A percentile compares a stretch with the other conserved stretches of the same genome.
phyloP scores from a whole-genome alignment of 2,113 vertebrate species.

The Coreoperca whiteheadi region DNA sequence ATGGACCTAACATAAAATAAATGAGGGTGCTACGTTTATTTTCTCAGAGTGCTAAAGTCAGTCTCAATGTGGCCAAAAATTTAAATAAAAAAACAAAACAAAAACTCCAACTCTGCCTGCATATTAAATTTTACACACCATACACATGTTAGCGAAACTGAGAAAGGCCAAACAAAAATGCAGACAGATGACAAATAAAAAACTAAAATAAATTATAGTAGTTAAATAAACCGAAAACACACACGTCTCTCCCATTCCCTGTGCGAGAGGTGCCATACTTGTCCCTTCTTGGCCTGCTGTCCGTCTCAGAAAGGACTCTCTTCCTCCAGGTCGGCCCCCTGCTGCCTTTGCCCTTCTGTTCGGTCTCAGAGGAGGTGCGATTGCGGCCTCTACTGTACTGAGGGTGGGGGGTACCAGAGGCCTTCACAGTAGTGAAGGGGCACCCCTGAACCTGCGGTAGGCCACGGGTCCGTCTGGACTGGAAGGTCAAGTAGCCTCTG shows the following conservation, averaged over 20 bases:
- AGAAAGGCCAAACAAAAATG: constrained; percentile 46
- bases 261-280: constrained; percentile 76
- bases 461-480: constrained; percentile 51
- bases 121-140: neutral
- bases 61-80: neutral
- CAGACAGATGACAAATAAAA: constrained; percentile 53
- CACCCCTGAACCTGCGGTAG: constrained; percentile 50
- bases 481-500: constrained; percentile 59
- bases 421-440: constrained; percentile 54
- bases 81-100: neutral
- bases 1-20: neutral
- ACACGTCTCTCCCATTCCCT: constrained; percentile 59
- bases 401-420: constrained; percentile 63
- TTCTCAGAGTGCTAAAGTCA: neutral
- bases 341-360: constrained; percentile 66
- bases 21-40: neutral
- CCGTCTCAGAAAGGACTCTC: constrained; percentile 79
- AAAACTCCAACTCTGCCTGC: neutral
- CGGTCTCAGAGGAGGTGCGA: constrained; percentile 80
- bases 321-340: constrained; percentile 61
- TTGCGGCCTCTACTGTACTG: constrained; percentile 56
- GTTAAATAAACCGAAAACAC: constrained; percentile 47
- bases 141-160: constrained; percentile 9
- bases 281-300: constrained; percentile 73
- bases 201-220: neutral